Conservation (phyloP, 2,888 invertebrate species). For the Coelopa pilipes region DNA sequence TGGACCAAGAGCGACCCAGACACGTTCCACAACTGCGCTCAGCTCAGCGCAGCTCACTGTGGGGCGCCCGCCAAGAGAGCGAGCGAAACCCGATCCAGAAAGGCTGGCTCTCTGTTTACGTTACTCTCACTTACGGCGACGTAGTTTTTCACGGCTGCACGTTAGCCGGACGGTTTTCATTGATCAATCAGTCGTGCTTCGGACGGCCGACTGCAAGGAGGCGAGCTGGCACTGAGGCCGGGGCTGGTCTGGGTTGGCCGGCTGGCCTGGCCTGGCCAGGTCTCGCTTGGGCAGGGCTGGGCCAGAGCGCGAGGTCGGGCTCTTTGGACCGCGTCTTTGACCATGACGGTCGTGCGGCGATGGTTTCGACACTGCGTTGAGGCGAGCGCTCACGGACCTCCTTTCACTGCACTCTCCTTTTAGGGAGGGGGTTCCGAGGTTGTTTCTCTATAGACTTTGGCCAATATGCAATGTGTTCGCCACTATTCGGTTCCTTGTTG, state of each 20-base stretch:
- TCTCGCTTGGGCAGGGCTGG: not conserved
- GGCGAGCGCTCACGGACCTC: too few relatives aligned
- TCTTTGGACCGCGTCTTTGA: too few relatives aligned
- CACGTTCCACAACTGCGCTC: slow-evolving; percentile 8
- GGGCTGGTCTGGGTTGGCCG: not conserved
- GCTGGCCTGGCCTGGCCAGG: not conserved
- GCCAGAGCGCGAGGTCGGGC: not conserved
- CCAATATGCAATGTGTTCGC: too few relatives aligned
- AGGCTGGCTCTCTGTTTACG: slow-evolving; percentile 29
- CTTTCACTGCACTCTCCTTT: too few relatives aligned
- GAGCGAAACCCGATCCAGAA: not conserved
- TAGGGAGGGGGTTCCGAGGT: too few relatives aligned
- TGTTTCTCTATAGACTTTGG: too few relatives aligned
- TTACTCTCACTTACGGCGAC: not conserved
- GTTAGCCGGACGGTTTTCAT: slow-evolving; percentile 26
- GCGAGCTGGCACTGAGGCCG: not conserved
- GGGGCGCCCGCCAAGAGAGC: not conserved
- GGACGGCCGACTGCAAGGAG: slow-evolving; percentile 4
- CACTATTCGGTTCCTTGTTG: too few relatives aligned
- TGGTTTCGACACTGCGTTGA: too few relatives aligned
- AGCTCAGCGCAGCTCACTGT: not conserved
- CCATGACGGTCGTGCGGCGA: too few relatives aligned
- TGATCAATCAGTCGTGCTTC: slow-evolving; percentile 24
- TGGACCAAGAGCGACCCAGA: slow-evolving; percentile 1
- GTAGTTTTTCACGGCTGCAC: not conserved